Conservation (phyloP, 1,140 invertebrate species). For the Zaprionus davidi region DNA sequence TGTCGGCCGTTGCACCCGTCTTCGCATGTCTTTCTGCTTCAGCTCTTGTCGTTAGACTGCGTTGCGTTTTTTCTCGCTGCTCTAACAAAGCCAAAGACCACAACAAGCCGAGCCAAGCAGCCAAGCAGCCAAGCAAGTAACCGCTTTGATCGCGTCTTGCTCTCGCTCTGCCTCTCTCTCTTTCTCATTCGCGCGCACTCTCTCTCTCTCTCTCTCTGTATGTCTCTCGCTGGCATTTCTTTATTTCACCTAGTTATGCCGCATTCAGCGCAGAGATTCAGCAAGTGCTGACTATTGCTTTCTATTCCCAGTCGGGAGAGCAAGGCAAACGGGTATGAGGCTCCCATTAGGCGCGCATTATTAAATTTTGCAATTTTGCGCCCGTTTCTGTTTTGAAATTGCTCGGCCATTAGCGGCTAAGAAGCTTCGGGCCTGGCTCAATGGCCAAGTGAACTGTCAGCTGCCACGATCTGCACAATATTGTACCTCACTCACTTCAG, state of each 20-base stretch:
- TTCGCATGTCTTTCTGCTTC: constrained; percentile 80
- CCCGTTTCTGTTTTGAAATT: constrained; percentile 55
- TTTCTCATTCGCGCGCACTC: constrained; percentile 11
- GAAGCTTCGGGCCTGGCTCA: constrained; percentile 51
- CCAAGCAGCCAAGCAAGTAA: constrained; percentile 16
- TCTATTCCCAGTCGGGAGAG: constrained; percentile 31
- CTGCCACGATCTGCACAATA: constrained; percentile 42
- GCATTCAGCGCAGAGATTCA: constrained; percentile 66
- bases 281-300: constrained; percentile 41
- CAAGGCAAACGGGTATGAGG: constrained; percentile 20
- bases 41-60: constrained; percentile 79
- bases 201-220: constrained; percentile 13
- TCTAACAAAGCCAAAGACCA: constrained; percentile 34
- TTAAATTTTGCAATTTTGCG: constrained; percentile 70
- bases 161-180: constrained; percentile 29
- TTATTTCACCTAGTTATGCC: constrained; percentile 45
- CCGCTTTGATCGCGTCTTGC: constrained; percentile 38
- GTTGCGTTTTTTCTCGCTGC: constrained; percentile 60
- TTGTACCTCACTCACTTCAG: not conserved
- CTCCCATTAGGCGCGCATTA: constrained; percentile 63
- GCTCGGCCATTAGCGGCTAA: constrained; percentile 65
- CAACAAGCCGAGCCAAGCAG: constrained; percentile 17
- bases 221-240: constrained; percentile 12
- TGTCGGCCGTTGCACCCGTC: constrained; percentile 80
- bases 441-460: constrained; percentile 39